phyloP scores from a whole-genome alignment of 2,888 invertebrate species.

The Hanleya hanleyi region DNA sequence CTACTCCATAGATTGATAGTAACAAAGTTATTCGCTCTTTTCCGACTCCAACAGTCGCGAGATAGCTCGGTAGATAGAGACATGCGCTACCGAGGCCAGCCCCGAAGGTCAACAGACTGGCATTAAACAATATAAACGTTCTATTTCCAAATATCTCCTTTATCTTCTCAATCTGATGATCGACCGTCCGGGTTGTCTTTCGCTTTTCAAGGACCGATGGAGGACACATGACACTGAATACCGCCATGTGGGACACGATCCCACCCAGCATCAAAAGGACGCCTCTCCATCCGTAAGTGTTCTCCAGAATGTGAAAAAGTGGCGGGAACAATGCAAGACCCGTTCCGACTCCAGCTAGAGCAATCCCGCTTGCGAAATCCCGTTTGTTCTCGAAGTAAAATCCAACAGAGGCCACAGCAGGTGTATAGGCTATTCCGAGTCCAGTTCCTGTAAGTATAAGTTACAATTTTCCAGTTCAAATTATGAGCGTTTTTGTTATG shows the following conservation, averaged over 20 bases:
- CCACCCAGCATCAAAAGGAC: background rate
- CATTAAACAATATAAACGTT: background rate
- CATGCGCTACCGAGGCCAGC: background rate
- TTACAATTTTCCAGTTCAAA: too few species aligned
- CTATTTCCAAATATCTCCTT: background rate
- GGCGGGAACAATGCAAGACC: background rate
- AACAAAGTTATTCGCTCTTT: background rate
- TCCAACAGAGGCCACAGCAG: background rate
- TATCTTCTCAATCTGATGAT: background rate
- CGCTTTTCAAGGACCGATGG: background rate
- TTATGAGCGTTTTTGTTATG: too few species aligned
- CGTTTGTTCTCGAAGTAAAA: conserved; percentile 1
- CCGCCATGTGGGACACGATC: background rate
- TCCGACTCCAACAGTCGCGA: background rate
- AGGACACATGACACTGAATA: background rate
- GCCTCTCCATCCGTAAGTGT: background rate
- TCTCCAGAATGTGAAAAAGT: background rate
- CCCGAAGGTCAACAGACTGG: background rate
- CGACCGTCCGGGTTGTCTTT: background rate
- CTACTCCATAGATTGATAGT: background rate
- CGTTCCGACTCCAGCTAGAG: background rate
- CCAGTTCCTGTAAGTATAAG: background rate
- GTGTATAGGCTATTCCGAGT: background rate
- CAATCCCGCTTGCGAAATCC: background rate
- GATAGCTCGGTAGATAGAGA: background rate